Evolutionary conservation across 2,113 vertebrate genomes (phyloP), one percentile per base, ranked within the genome.

Genomic region (Mormyrus lacerda): DNA sequence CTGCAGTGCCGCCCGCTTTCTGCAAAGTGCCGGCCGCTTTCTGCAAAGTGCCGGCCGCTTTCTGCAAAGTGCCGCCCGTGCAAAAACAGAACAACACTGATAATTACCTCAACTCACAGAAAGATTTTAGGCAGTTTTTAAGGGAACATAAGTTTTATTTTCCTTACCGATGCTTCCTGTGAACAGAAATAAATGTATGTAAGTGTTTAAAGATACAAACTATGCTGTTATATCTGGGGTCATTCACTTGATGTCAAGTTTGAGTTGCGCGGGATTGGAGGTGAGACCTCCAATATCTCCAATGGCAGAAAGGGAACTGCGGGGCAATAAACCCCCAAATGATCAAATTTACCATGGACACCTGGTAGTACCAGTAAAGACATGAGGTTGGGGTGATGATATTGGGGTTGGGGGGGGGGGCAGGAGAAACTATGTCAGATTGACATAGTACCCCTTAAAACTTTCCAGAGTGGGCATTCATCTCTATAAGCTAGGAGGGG

Each of bases 1-100:
- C n/a, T n/a, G n/a, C n/a, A n/a, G n/a, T n/a, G n/a, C n/a, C n/a
- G n/a, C n/a, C n/a, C 90, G 42, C 42, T 91, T 91, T 89, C 91
- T 91, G 83, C 93, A 89, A 91, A 65, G 89, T 79, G 91, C 90
- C 91, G 15, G 13, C n/a, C n/a, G n/a, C n/a, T n/a, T n/a, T n/a
- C n/a, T n/a, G 0, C 82, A 47, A 21, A 24, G n/a, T n/a, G n/a
- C n/a, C n/a, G n/a, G n/a, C n/a, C 90, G 42, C 42, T 91, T 91
- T 89, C 91, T 91, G 83, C 93, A 89, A 91, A 65, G 89, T 79
- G 91, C 90, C 91, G 15, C 24, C 90, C 91, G 15, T 13, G 0
- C 82, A 47, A 21, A 24, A 92, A 91, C 92, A 91, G 91, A 93
- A 92, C 91, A 93, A 94, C 89, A 69, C 87, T 85, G 79, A 92